A percentile compares a stretch with the other conserved stretches of the same genome.
Conservation (phyloP, 2,888 invertebrate species). For the Geotrupes spiniger region DNA sequence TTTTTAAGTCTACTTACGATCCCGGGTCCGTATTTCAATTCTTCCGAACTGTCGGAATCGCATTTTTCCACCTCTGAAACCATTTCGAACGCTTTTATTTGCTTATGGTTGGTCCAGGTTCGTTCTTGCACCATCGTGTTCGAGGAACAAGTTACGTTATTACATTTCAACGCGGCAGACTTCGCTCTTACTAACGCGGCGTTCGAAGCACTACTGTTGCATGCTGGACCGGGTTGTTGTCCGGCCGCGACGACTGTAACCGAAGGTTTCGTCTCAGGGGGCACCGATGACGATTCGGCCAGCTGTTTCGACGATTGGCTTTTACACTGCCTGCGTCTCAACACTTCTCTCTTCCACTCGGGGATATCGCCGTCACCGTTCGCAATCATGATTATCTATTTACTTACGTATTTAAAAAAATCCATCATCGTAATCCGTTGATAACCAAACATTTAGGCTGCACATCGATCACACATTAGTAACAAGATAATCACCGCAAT, state of each 20-base stretch:
- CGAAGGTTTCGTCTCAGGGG: conserved; percentile 17
- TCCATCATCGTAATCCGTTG: no score
- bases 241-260: conserved; percentile 37
- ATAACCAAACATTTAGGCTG: no score
- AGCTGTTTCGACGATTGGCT: conserved; percentile 31
- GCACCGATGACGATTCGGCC: conserved; percentile 11
- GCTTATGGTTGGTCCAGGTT: conserved; percentile 43
- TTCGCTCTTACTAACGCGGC: conserved; percentile 39
- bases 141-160: conserved; percentile 15
- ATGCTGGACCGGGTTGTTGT: conserved; percentile 40
- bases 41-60: conserved; percentile 66
- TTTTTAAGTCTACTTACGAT: conserved; percentile 85
- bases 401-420: no score
- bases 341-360: conserved; percentile 82
- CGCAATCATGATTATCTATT: neutral
- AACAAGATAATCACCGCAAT: no score
- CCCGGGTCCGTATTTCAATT: conserved; percentile 86
- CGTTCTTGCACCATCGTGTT: conserved; percentile 53
- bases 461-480: no score
- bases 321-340: conserved; percentile 53
- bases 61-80: conserved; percentile 37
- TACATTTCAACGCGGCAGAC: conserved; percentile 33
- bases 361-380: conserved; percentile 52
- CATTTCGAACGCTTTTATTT: conserved; percentile 26
- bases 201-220: conserved; percentile 31